These are phyloP conservation scores for Chanos chanos DNA, from an alignment of 2,797 vertebrate genomes.

Conservation along the genomic window DNA sequence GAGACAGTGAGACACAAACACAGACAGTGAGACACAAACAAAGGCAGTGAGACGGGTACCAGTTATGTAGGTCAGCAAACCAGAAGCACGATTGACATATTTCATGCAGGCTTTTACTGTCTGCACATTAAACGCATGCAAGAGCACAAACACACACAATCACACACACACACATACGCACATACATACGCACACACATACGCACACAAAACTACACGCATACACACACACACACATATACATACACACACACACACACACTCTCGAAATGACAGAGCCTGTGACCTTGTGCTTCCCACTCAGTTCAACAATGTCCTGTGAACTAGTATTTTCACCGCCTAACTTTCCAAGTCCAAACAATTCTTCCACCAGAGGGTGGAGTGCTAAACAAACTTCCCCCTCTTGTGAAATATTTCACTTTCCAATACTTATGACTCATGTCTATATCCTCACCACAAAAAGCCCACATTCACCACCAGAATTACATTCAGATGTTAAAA, in stretches of 20 bases:
- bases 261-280: slow-evolving; percentile 33
- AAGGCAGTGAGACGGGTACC: slow-evolving; percentile 11
- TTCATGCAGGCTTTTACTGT: slow-evolving; percentile 21
- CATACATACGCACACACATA: not conserved
- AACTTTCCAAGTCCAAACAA: slow-evolving; percentile 29
- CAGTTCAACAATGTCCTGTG: not conserved
- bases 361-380: too few species aligned
- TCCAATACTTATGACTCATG: too few species aligned
- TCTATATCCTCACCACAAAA: too few species aligned
- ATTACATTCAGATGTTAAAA: too few species aligned
- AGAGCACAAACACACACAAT: not conserved
- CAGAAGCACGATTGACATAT: slow-evolving; percentile 28
- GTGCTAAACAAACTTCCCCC: too few species aligned
- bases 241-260: not conserved
- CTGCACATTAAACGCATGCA: slow-evolving; percentile 31
- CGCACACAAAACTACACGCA: not conserved
- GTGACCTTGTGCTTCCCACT: slow-evolving; percentile 32
- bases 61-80: slow-evolving; percentile 34
- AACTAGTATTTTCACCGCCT: slow-evolving; percentile 1
- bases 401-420: too few species aligned
- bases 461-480: too few species aligned
- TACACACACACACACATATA: slow-evolving; percentile 9
- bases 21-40: too few species aligned
- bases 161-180: slow-evolving; percentile 3
- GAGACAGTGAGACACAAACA: slow-evolving; percentile 18